A percentile compares a stretch with the other conserved stretches of the same genome.
phyloP scores from a whole-genome alignment of 2,888 invertebrate species.

The Caenorhabditis sp. region DNA sequence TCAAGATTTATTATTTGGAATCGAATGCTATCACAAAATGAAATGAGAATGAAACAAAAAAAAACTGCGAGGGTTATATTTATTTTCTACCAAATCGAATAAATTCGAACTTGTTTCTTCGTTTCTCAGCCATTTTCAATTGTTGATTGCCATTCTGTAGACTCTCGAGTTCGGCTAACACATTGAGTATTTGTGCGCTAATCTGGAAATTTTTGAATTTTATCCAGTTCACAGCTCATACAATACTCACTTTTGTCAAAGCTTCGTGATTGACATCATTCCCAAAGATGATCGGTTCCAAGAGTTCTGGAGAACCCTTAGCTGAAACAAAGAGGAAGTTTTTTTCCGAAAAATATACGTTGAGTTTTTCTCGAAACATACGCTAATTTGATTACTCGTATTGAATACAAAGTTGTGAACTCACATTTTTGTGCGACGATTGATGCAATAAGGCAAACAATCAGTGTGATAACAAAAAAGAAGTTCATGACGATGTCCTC shows the following conservation, averaged over 20 bases:
- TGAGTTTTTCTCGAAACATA: slow-evolving; percentile 8
- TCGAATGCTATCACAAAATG: slow-evolving; percentile 36
- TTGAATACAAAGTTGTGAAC: slow-evolving; percentile 9
- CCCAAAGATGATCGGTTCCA: slow-evolving; percentile 37
- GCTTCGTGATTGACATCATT: slow-evolving; percentile 39
- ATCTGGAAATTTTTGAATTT: no score
- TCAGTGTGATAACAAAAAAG: slow-evolving; percentile 25
- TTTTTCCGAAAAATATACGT: background rate
- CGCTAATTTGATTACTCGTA: slow-evolving; percentile 3
- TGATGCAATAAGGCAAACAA: slow-evolving; percentile 33
- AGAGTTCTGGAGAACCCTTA: slow-evolving; percentile 50
- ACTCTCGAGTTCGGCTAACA: slow-evolving; percentile 56
- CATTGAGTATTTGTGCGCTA: slow-evolving; percentile 46
- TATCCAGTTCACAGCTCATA: no score
- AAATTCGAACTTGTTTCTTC: slow-evolving; percentile 70
- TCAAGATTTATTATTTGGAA: slow-evolving; percentile 31
- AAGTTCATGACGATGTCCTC: slow-evolving; percentile 23
- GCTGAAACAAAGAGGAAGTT: slow-evolving; percentile 27
- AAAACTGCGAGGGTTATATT: background rate
- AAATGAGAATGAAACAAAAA: background rate
- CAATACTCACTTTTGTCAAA: slow-evolving; percentile 35
- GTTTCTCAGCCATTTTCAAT: slow-evolving; percentile 65
- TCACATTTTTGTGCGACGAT: slow-evolving; percentile 31
- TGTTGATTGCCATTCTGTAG: slow-evolving; percentile 56
- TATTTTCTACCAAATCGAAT: slow-evolving; percentile 69